Conservation (phyloP, 2,113 vertebrate genomes). For the Paedocypris sp. region DNA sequence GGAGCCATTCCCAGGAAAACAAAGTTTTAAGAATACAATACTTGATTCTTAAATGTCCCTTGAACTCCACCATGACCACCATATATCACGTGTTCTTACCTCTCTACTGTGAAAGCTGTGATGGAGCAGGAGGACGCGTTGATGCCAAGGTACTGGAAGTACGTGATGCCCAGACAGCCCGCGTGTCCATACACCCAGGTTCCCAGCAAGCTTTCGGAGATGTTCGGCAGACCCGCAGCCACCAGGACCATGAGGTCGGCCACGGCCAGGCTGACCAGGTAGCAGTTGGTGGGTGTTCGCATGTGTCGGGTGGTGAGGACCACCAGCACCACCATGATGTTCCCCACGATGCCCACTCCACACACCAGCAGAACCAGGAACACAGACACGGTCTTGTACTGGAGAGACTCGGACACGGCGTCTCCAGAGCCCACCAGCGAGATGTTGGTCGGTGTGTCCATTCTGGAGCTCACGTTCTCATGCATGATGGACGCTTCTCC, state of each 20-base stretch:
- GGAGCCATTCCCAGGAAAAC: too few species aligned
- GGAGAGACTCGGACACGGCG: conserved; percentile 43
- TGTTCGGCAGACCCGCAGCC: conserved; percentile 64
- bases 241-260: conserved; percentile 67
- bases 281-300: conserved; percentile 70
- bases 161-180: conserved; percentile 66
- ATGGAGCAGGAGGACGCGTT: conserved; percentile 72
- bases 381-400: conserved; percentile 61
- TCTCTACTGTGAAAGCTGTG: conserved; percentile 69
- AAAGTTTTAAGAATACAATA: too few species aligned
- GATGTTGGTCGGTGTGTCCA: conserved; percentile 57
- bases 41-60: too few species aligned
- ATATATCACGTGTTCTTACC: conserved; percentile 43
- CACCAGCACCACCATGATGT: conserved; percentile 69
- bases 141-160: conserved; percentile 74
- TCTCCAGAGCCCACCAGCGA: conserved; percentile 44
- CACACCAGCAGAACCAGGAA: conserved; percentile 67
- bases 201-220: conserved; percentile 63
- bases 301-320: conserved; percentile 66
- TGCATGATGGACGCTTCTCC: conserved; percentile 39
- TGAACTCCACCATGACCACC: too few species aligned
- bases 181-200: conserved; percentile 64
- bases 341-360: conserved; percentile 63
- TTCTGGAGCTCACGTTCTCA: conserved; percentile 51
- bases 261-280: conserved; percentile 67